Conservation (phyloP, 2,797 vertebrate species). For the Clarias pachynema region DNA sequence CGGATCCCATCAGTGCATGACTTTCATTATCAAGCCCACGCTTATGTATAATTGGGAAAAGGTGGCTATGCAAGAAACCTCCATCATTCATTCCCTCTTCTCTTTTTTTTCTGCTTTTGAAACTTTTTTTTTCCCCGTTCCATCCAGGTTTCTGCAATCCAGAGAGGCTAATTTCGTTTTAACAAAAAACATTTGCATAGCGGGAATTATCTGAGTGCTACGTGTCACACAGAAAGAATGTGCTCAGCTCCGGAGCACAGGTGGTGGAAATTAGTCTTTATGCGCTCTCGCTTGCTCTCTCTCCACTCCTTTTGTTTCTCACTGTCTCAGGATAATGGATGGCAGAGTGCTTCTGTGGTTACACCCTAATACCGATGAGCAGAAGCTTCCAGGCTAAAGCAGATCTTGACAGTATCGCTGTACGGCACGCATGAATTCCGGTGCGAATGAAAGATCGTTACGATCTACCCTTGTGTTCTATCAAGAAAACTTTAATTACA, state of each 20-base stretch:
- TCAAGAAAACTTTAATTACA: not conserved
- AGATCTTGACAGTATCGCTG: constrained; percentile 22
- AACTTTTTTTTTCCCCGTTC: constrained; percentile 36
- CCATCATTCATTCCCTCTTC: constrained; percentile 70
- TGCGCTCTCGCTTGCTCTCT: constrained; percentile 24
- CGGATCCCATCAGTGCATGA: constrained; percentile 73
- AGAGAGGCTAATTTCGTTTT: constrained; percentile 65
- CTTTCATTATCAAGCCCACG: constrained; percentile 82
- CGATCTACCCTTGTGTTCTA: not conserved
- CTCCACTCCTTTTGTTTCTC: constrained; percentile 20
- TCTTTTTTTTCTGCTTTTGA: not conserved
- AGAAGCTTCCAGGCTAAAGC: constrained; percentile 14
- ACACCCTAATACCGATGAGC: constrained; percentile 33
- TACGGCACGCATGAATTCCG: not conserved
- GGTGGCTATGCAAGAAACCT: constrained; percentile 44
- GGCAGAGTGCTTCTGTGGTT: constrained; percentile 36
- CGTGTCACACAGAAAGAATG: constrained; percentile 54
- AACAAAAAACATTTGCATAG: constrained; percentile 69
- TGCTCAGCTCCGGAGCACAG: constrained; percentile 56
- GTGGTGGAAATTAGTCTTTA: constrained; percentile 63
- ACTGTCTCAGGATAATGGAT: constrained; percentile 56
- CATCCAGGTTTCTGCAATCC: constrained; percentile 65
- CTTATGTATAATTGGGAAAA: constrained; percentile 65
- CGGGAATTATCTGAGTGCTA: constrained; percentile 54
- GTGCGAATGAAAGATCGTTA: not conserved